phyloP scores from a whole-genome alignment of 2,888 invertebrate genomes.

The Dicranocentrus wangi region DNA sequence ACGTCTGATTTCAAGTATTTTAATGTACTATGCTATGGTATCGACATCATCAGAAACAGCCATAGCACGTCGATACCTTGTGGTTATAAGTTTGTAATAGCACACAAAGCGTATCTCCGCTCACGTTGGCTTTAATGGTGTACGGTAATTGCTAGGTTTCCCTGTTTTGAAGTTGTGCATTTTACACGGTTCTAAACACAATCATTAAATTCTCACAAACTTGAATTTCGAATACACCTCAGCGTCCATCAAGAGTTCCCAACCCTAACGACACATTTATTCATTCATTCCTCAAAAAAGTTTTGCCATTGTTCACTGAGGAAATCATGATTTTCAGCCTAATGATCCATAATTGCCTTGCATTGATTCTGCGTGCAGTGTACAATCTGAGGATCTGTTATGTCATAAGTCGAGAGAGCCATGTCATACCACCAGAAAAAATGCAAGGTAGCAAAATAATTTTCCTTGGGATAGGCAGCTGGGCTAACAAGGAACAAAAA shows the following conservation, averaged over 20 bases:
- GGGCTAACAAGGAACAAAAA: slow-evolving; percentile 35
- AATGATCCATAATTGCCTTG: slow-evolving; percentile 58
- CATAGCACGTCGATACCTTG: slow-evolving; percentile 42
- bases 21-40: slow-evolving; percentile 1
- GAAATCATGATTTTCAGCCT: slow-evolving; percentile 56
- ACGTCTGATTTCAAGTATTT: too few species aligned
- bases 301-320: not conserved
- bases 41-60: slow-evolving; percentile 18
- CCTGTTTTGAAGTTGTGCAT: slow-evolving; percentile 21
- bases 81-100: slow-evolving; percentile 13
- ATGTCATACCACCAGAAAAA: not conserved
- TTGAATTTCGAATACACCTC: slow-evolving; percentile 8
- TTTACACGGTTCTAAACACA: slow-evolving; percentile 43
- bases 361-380: not conserved
- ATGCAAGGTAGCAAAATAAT: not conserved
- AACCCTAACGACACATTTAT: slow-evolving; percentile 21
- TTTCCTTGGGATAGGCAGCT: slow-evolving; percentile 27
- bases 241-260: not conserved
- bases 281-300: slow-evolving; percentile 43
- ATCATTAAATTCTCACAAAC: slow-evolving; percentile 36
- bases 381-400: too few species aligned
- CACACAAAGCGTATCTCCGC: slow-evolving; percentile 60
- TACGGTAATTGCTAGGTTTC: slow-evolving; percentile 38
- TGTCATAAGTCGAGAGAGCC: too few species aligned
- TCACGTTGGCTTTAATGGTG: slow-evolving; percentile 44